Evolutionary conservation across 2,888 invertebrate species (phyloP).

Genomic region (Resseliella maxima): DNA sequence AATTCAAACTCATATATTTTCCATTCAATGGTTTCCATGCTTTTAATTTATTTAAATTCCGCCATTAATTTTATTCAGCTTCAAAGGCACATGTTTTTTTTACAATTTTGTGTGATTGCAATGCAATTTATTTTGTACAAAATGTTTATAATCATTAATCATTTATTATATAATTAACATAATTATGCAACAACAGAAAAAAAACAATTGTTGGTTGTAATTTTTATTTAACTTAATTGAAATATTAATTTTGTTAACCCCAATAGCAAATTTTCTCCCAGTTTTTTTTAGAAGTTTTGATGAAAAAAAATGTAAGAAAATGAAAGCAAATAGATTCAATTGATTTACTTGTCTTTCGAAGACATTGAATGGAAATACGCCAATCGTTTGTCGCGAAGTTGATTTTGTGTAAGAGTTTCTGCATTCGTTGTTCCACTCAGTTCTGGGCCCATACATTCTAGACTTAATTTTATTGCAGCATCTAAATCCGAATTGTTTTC

Average conservation of each 20-base stretch:
- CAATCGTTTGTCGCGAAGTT: conserved; percentile 55
- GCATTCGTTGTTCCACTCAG: background rate
- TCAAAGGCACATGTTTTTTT: conserved; percentile 8
- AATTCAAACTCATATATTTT: too few species aligned
- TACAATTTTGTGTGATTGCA: background rate
- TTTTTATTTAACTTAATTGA: too few species aligned
- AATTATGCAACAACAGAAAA: too few species aligned
- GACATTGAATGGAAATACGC: conserved; percentile 46
- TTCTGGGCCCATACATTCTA: conserved; percentile 63
- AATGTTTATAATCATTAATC: too few species aligned
- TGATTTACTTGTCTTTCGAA: conserved; percentile 3
- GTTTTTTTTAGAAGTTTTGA: too few species aligned
- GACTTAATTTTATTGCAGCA: conserved; percentile 69
- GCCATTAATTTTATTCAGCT: background rate
- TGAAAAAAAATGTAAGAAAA: too few species aligned
- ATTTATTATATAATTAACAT: too few species aligned
- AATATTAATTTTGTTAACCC: too few species aligned
- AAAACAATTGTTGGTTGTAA: too few species aligned
- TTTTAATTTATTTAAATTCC: background rate
- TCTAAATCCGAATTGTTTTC: conserved; percentile 68
- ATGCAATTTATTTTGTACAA: background rate
- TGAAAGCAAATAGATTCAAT: too few species aligned
- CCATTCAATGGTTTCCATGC: too few species aligned
- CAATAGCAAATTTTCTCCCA: too few species aligned
- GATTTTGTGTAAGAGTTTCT: background rate